Evolutionary conservation across 2,113 vertebrate species (phyloP).

Genomic region (Campylomormyrus tamandua): DNA sequence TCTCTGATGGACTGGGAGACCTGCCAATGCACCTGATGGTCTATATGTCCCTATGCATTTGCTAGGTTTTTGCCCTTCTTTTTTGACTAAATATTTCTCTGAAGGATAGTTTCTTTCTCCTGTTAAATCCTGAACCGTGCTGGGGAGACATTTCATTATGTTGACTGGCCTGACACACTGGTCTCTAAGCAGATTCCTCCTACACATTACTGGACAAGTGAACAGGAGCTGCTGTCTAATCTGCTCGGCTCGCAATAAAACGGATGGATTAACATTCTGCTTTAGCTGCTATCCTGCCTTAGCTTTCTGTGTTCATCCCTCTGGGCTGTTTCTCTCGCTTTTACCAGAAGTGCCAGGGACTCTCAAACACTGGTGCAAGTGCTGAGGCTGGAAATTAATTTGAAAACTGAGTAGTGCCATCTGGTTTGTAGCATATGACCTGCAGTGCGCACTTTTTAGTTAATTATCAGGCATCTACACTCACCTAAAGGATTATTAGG

Average conservation of each 20-base stretch:
- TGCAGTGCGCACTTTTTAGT: neutral
- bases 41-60: neutral
- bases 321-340: neutral
- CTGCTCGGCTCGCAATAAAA: neutral
- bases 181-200: neutral
- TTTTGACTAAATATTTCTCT: neutral
- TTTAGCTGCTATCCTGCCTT: neutral
- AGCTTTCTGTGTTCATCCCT: neutral
- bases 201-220: neutral
- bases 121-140: neutral
- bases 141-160: neutral
- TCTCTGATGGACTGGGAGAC: neutral
- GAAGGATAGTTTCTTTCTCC: neutral
- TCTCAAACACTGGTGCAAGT: neutral
- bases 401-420: constrained; percentile 11
- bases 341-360: too few species aligned
- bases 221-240: neutral
- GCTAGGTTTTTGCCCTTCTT: neutral
- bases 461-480: neutral
- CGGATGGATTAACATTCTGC: neutral
- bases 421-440: neutral
- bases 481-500: too few species aligned
- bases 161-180: neutral
- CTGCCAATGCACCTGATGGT: neutral
- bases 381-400: neutral